Conservation (phyloP, 2,888 invertebrate species). For the Nomada ruficornis region DNA sequence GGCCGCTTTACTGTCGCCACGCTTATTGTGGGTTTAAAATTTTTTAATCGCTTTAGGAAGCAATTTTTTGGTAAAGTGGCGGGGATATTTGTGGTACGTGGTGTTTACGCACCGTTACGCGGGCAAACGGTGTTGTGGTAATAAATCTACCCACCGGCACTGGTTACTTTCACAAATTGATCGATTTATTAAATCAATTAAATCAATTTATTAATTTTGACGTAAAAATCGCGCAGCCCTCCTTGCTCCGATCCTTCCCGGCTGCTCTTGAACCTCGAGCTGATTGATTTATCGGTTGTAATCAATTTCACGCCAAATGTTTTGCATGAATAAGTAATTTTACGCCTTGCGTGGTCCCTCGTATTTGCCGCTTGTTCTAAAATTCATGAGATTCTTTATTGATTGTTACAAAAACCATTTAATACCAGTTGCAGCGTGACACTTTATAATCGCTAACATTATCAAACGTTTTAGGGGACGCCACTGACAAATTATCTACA, state of each 20-base stretch:
- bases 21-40: too few species aligned
- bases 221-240: conserved; percentile 53
- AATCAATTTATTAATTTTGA: conserved; percentile 70
- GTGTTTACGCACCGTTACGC: conserved; percentile 57
- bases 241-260: conserved; percentile 9
- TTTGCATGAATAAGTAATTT: conserved; percentile 71
- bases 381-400: neutral
- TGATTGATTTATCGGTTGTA: conserved; percentile 70
- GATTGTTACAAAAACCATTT: neutral
- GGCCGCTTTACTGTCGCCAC: too few species aligned
- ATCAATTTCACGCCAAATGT: conserved; percentile 72
- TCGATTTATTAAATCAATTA: conserved; percentile 71
- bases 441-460: too few species aligned
- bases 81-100: conserved; percentile 19
- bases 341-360: conserved; percentile 58
- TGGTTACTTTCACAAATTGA: conserved; percentile 73
- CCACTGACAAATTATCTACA: too few species aligned
- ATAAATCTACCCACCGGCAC: conserved; percentile 62
- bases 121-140: conserved; percentile 56
- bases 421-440: too few species aligned
- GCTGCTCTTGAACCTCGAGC: conserved; percentile 4
- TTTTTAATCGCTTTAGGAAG: too few species aligned
- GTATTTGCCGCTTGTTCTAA: conserved; percentile 47
- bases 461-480: too few species aligned
- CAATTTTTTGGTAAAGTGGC: neutral